Conservation (phyloP, 2,797 vertebrate genomes). For the Phaenicophaeus curvirostris region DNA sequence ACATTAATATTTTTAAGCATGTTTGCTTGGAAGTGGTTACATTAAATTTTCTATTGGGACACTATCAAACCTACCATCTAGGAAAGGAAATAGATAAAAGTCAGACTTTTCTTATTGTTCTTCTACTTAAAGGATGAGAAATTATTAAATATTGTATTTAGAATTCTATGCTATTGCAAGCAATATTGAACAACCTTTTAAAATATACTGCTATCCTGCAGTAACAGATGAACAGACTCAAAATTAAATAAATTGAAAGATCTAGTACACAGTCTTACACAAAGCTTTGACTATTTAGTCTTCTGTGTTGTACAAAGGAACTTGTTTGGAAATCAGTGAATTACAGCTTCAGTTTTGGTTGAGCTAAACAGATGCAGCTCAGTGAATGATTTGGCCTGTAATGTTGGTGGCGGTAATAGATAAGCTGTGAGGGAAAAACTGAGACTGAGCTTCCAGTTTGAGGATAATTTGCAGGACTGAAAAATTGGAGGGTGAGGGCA, state of each 20-base stretch:
- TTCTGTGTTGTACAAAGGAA: neutral
- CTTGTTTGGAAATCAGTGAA: neutral
- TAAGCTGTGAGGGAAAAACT: neutral
- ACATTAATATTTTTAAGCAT: constrained; percentile 30
- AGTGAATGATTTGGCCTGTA: neutral
- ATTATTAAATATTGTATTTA: constrained; percentile 40
- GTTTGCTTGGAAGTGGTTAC: constrained; percentile 24
- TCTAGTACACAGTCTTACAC: neutral
- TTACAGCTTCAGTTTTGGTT: neutral
- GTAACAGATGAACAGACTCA: neutral
- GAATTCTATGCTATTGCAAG: constrained; percentile 4
- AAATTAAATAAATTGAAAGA: neutral
- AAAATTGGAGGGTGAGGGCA: neutral
- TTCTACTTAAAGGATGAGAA: neutral
- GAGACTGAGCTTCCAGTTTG: neutral
- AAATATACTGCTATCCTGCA: neutral
- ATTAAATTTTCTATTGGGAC: neutral
- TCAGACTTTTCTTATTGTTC: constrained; percentile 17
- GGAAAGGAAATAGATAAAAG: constrained; percentile 24
- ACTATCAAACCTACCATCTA: neutral
- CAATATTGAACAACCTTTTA: neutral
- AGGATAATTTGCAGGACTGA: neutral
- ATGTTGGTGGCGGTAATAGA: neutral
- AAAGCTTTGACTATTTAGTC: neutral
- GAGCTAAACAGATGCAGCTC: neutral